Conservation (phyloP, 2,113 vertebrate species). For the Erythrolamprus reginae region DNA sequence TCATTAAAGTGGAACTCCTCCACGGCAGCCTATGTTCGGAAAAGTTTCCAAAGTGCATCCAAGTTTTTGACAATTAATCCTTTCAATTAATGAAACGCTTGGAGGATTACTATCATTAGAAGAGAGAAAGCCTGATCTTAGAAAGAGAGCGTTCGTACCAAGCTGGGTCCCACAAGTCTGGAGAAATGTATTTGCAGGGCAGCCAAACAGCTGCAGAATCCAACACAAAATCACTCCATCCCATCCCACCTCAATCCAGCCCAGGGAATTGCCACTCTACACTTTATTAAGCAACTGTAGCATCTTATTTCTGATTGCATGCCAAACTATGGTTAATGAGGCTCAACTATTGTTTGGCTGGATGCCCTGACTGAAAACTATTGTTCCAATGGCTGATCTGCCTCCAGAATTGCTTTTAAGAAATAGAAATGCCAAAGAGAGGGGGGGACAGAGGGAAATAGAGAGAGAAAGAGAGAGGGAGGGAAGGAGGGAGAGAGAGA, state of each 20-base stretch:
- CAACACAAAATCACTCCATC: neutral
- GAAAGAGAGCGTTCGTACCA: neutral
- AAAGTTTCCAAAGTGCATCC: neutral
- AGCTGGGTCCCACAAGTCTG: neutral
- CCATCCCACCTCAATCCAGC: fast-evolving
- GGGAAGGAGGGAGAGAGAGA: neutral
- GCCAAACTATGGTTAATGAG: neutral
- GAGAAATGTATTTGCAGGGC: neutral
- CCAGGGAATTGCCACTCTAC: neutral
- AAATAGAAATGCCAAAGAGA: neutral
- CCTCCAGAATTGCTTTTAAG: neutral
- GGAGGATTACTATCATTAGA: neutral
- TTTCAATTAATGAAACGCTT: neutral
- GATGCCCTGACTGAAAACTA: neutral
- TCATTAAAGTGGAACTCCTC: fast-evolving
- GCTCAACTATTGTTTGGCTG: neutral
- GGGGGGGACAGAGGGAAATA: neutral
- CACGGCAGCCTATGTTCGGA: fast-evolving
- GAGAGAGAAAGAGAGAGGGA: no score
- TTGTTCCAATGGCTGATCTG: neutral
- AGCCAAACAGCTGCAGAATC: neutral
- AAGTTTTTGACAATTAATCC: neutral
- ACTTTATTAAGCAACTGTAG: neutral
- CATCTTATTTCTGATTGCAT: neutral
- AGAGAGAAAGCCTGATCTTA: neutral